Conservation (phyloP, 2,888 invertebrate genomes). For the Eumerus sabulonum region DNA sequence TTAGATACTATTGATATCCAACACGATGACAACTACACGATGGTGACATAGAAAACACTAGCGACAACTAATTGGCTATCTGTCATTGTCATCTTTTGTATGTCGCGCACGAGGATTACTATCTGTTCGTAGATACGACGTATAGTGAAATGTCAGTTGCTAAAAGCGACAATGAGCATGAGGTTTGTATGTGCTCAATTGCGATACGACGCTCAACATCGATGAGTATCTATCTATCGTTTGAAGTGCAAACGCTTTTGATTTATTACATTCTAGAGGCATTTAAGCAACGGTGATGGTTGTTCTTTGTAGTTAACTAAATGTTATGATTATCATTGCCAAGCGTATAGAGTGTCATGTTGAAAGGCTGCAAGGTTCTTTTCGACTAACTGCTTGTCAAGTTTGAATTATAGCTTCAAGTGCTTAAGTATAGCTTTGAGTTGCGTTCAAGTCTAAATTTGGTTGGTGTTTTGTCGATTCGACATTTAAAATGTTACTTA, state of each 20-base stretch:
- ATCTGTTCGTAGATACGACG: constrained; percentile 31
- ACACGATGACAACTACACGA: constrained; percentile 33
- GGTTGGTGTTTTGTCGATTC: no score
- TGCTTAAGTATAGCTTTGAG: no score
- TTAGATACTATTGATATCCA: constrained; percentile 59
- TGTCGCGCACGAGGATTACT: constrained; percentile 57
- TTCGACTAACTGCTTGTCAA: constrained; percentile 14
- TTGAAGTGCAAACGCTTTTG: constrained; percentile 40
- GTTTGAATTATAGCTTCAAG: no score
- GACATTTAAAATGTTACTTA: no score
- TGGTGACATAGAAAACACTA: not conserved
- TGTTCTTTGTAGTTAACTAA: constrained; percentile 50
- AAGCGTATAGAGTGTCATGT: constrained; percentile 4
- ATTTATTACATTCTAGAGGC: constrained; percentile 52
- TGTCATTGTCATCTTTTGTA: constrained; percentile 64
- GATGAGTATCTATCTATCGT: constrained; percentile 17
- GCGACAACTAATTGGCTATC: constrained; percentile 65
- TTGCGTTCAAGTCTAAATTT: no score
- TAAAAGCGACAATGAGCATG: constrained; percentile 26
- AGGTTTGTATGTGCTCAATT: constrained; percentile 30
- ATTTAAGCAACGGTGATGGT: constrained; percentile 51
- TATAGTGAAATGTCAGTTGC: constrained; percentile 45
- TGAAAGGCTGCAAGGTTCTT: constrained; percentile 26
- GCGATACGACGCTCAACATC: not conserved
- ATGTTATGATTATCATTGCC: constrained; percentile 58